Base-by-base conservation (phyloP, 2,888 invertebrate species). In the Acanthosepion lycidas region DNA sequence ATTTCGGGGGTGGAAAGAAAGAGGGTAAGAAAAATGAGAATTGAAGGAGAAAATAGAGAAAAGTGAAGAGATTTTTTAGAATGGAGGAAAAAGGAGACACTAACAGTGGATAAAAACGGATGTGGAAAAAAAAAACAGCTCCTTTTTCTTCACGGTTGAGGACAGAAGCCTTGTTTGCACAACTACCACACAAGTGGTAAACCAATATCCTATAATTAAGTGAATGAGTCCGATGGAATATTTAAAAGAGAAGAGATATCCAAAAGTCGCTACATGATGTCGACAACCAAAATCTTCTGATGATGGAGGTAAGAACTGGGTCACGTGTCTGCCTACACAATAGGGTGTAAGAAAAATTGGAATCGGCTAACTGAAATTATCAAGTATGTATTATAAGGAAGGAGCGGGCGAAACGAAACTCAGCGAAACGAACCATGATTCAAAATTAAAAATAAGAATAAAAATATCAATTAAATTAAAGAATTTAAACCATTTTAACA, bases 81-180 rank as follows among this genome's bases (percentile, higher is more conserved):
- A 78, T 78, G 78, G 78, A 78, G n/a, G 78, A 78, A 78, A 78
- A 78, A 33, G 78, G 92, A 26, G 49, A 92, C 92, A 93, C 93
- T 93, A 93, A 93, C 93, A 93, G 92, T 92, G 51, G 53, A 93
- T 93, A 51, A 53, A 93, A 93, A 93, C 49, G 51, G 93, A 51
- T 93, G 93, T 93, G 53, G 18, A 93, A 92, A 93, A 92, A 33
- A 93, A 93, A 49, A 92, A 42, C 93, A 93, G 93, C 93, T 93
- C 93, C 93, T 93, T 93, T 93, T 93, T 93, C 93, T 93, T 93
- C 93, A n/a, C 93, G 93, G 93, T 49, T 93, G 93, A 93, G 93
- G 93, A 93, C 53, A 93, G 51, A 93, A 93, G 49, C 53, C 51
- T 93, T 93, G 48, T 48, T 92, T 93, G 49, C 93, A 93, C 51